These are phyloP conservation scores for Pachycephus smyrnensis DNA, from an alignment of 2,888 invertebrate species.

Conservation along the genomic window DNA sequence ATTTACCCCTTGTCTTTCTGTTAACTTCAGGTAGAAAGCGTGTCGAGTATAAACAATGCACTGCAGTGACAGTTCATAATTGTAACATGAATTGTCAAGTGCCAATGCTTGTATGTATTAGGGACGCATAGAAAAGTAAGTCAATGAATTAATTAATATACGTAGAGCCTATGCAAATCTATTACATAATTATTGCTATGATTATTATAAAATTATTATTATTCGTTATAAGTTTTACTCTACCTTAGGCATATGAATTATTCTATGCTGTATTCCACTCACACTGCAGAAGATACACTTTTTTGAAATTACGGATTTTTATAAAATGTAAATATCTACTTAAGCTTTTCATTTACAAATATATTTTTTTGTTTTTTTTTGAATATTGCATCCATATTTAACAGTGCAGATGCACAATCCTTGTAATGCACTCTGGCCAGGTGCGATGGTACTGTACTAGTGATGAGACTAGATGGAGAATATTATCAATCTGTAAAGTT, in stretches of 20 bases:
- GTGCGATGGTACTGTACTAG: background rate
- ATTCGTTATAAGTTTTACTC: too few species aligned
- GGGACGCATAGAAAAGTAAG: too few species aligned
- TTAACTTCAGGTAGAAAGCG: background rate
- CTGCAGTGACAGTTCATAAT: background rate
- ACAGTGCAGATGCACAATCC: background rate
- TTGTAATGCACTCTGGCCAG: background rate
- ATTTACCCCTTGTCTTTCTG: background rate
- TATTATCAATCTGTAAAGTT: background rate
- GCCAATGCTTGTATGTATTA: background rate
- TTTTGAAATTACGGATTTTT: too few species aligned
- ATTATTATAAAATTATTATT: too few species aligned
- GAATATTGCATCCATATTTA: too few species aligned
- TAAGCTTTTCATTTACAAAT: background rate
- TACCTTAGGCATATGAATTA: too few species aligned
- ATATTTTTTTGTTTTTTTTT: background rate
- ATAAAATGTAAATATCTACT: background rate
- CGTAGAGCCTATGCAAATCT: too few species aligned
- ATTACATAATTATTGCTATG: too few species aligned
- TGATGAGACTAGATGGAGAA: background rate
- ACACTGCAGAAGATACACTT: too few species aligned
- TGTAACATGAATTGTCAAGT: background rate
- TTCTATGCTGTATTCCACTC: too few species aligned
- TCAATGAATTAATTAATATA: too few species aligned
- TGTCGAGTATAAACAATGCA: background rate